phyloP scores from a whole-genome alignment of 2,113 vertebrate species.

The Halichoerus grypus region DNA sequence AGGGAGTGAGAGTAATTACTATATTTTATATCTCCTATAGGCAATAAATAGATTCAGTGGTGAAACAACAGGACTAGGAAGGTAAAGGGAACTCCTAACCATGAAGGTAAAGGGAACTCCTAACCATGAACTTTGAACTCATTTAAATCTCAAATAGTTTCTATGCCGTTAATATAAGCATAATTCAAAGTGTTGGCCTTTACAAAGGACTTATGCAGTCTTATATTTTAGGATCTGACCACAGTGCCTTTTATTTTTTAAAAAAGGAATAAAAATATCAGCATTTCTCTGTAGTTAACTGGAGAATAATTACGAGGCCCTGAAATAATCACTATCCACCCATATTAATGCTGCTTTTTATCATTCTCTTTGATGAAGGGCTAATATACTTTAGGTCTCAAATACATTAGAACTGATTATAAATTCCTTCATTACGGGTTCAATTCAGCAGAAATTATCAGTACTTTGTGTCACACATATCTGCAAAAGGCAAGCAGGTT shows the following conservation, averaged over 20 bases:
- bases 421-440: conserved; percentile 84
- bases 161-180: conserved; percentile 75
- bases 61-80: conserved; percentile 60
- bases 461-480: conserved; percentile 70
- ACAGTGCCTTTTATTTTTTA: conserved; percentile 34
- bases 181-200: conserved; percentile 75
- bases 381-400: conserved; percentile 85
- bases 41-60: conserved; percentile 74
- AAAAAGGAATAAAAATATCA: conserved; percentile 56
- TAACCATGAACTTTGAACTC: conserved; percentile 49
- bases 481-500: conserved; percentile 67
- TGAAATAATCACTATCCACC: conserved; percentile 85
- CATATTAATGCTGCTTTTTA: conserved; percentile 84
- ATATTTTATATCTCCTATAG: conserved; percentile 78
- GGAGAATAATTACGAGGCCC: conserved; percentile 83
- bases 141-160: conserved; percentile 68
- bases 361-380: conserved; percentile 86
- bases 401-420: conserved; percentile 87
- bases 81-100: conserved; percentile 46
- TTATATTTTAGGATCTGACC: conserved; percentile 41
- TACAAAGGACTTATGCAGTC: conserved; percentile 40
- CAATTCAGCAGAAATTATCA: conserved; percentile 82
- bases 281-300: conserved; percentile 77
- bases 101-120: conserved; percentile 38
- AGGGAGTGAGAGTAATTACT: conserved; percentile 75